A percentile compares a stretch with the other conserved stretches of the same genome.
Evolutionary conservation across 2,113 vertebrate species (phyloP).

Genomic region (Cinclus mexicanus): DNA sequence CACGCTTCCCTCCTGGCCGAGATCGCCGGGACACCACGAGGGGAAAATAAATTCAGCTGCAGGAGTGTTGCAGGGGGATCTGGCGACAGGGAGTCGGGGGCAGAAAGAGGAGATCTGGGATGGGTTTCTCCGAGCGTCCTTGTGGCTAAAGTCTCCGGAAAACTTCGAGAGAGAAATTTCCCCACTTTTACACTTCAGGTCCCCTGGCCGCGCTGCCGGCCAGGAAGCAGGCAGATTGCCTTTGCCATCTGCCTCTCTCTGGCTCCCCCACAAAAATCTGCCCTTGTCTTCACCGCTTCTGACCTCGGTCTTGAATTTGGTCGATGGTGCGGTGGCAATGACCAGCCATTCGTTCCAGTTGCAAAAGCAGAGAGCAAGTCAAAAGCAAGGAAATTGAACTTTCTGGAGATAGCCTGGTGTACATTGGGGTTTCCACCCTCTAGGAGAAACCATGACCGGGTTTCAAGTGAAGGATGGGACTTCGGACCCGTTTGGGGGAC

Average conservation of each 20-base stretch:
- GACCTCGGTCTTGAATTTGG: not conserved
- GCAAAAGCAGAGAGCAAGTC: not conserved
- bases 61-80: not conserved
- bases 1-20: not conserved
- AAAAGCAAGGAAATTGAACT: not conserved
- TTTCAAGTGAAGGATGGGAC: fast-evolving
- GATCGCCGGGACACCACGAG: fast-evolving
- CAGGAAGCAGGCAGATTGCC: fast-evolving
- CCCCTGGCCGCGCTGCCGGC: not conserved
- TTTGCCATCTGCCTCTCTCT: not conserved
- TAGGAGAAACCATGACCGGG: fast-evolving
- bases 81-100: not conserved
- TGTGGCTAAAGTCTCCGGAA: not conserved
- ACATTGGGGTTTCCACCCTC: not conserved
- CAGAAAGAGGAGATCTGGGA: not conserved
- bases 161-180: not conserved
- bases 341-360: fast-evolving
- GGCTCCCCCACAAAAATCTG: not conserved
- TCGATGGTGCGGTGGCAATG: not conserved
- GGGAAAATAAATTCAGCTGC: not conserved
- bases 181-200: not conserved
- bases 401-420: not conserved
- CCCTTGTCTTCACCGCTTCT: not conserved
- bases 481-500: not conserved
- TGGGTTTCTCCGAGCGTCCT: not conserved